phyloP scores from a whole-genome alignment of 2,888 invertebrate genomes.

The Cremastinae sp. region DNA sequence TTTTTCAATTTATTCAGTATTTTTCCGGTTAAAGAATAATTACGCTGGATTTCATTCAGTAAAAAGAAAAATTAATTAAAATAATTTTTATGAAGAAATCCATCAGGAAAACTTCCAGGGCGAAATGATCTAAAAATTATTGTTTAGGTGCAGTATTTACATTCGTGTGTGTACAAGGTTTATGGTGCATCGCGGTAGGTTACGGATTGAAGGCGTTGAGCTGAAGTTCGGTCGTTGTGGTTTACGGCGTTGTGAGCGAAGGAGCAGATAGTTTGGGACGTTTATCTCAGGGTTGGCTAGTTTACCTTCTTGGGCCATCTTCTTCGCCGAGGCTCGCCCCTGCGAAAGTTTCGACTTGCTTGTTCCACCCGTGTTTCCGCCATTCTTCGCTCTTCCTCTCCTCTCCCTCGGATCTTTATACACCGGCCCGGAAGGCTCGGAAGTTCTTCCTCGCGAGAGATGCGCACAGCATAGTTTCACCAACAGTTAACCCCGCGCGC shows the following conservation, averaged over 20 bases:
- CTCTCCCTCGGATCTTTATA: not conserved
- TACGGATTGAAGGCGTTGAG: slow-evolving; percentile 7
- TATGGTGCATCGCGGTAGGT: not conserved
- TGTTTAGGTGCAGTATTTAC: too few relatives aligned
- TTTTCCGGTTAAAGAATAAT: too few relatives aligned
- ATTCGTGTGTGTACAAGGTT: too few relatives aligned
- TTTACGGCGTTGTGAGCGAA: slow-evolving; percentile 51
- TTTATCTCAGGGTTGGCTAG: slow-evolving; percentile 56
- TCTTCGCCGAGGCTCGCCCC: slow-evolving; percentile 26
- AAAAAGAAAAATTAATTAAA: too few relatives aligned
- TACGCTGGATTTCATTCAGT: too few relatives aligned
- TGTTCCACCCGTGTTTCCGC: slow-evolving; percentile 19
- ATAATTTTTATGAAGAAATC: too few relatives aligned
- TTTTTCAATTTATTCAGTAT: too few relatives aligned
- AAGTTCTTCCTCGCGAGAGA: slow-evolving; percentile 30
- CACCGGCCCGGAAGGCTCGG: slow-evolving; percentile 23
- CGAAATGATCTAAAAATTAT: too few relatives aligned
- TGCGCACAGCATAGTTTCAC: slow-evolving; percentile 45
- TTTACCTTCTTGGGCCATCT: slow-evolving; percentile 24
- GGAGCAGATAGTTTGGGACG: slow-evolving; percentile 53
- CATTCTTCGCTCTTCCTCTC: slow-evolving; percentile 12
- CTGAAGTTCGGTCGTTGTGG: slow-evolving; percentile 61
- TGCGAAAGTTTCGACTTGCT: slow-evolving; percentile 42
- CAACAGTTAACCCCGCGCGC: slow-evolving; percentile 1
- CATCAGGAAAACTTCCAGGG: too few relatives aligned